Evolutionary conservation across 2,113 vertebrate species (phyloP).

Genomic region (Lasiurus borealis): DNA sequence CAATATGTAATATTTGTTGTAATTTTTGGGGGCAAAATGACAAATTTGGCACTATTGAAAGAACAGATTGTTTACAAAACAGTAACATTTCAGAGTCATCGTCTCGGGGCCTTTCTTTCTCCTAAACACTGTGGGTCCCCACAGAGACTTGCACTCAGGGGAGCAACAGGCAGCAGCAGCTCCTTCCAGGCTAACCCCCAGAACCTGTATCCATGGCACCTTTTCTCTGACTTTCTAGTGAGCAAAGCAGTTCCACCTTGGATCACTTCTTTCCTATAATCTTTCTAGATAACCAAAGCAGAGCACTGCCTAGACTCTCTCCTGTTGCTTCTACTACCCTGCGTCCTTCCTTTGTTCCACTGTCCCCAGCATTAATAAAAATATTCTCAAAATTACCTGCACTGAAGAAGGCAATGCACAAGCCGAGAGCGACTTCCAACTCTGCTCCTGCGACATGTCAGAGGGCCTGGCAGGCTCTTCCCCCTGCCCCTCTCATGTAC

Average conservation of each 20-base stretch:
- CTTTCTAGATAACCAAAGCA: neutral
- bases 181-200: too few species aligned
- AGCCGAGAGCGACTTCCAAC: too few species aligned
- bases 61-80: slow-evolving; percentile 36
- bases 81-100: neutral
- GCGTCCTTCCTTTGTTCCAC: neutral
- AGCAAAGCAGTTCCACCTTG: neutral
- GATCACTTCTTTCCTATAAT: neutral
- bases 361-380: neutral
- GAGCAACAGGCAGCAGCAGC: too few species aligned
- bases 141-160: too few species aligned
- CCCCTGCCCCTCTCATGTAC: too few species aligned
- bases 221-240: neutral
- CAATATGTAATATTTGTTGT: slow-evolving; percentile 47
- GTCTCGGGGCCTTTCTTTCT: neutral
- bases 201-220: neutral
- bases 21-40: neutral
- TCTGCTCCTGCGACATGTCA: too few species aligned
- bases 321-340: neutral
- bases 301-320: neutral
- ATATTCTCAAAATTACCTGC: neutral
- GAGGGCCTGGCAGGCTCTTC: too few species aligned
- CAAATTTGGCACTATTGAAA: neutral
- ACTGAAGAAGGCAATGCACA: too few species aligned
- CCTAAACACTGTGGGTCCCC: too few species aligned